These are phyloP conservation scores for Phenganax stokvisi DNA, from an alignment of 92 coral and sea anemone genomes.

Conservation along the genomic window DNA sequence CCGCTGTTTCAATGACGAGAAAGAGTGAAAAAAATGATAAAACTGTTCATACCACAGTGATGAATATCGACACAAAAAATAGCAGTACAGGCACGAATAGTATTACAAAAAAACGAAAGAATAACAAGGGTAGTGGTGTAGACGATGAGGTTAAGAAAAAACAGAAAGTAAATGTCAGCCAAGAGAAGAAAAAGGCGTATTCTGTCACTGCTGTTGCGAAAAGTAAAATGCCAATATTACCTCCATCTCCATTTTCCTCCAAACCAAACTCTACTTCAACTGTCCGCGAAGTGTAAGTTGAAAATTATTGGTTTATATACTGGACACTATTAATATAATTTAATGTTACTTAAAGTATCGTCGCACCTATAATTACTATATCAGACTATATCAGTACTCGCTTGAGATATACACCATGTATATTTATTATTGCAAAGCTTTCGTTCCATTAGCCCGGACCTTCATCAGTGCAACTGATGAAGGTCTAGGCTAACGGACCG, in stretches of 20 bases:
- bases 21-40: background rate
- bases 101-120: conserved; percentile 40
- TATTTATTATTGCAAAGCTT: no score
- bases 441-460: no score
- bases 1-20: background rate
- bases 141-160: conserved; percentile 39
- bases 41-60: background rate
- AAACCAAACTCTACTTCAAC: conserved; percentile 8
- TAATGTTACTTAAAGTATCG: no score
- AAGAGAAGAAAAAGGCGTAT: conserved; percentile 28
- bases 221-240: conserved; percentile 22
- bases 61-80: background rate
- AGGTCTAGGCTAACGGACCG: no score
- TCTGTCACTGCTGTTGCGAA: conserved; percentile 19
- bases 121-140: conserved; percentile 18
- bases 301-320: background rate
- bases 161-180: conserved; percentile 13
- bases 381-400: no score
- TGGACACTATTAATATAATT: no score
- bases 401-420: no score
- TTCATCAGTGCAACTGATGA: no score
- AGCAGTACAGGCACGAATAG: conserved; percentile 13
- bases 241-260: conserved; percentile 11
- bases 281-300: conserved; percentile 25
- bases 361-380: no score